Conservation (phyloP, 2,113 vertebrate species). For the Pungitius pungitius region DNA sequence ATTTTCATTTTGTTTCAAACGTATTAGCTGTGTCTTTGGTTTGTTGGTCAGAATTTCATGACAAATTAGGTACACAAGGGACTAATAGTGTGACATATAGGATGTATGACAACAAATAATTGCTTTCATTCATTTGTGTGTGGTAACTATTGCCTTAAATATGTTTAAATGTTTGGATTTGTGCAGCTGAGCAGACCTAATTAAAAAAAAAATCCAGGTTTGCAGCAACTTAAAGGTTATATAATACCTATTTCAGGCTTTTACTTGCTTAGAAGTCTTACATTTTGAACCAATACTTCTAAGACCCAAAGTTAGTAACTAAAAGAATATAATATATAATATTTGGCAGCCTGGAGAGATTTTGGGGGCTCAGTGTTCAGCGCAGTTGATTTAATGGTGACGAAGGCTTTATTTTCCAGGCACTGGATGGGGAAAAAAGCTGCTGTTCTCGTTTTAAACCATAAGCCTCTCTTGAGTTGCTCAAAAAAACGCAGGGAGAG, state of each 20-base stretch:
- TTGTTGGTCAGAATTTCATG: not conserved
- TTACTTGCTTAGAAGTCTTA: conserved; percentile 10
- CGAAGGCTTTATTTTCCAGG: not conserved
- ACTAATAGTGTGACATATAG: not conserved
- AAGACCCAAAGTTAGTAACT: not conserved
- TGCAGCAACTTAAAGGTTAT: conserved; percentile 7
- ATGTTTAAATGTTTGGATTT: conserved; percentile 11
- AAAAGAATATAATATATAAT: not conserved
- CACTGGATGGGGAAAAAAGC: not conserved
- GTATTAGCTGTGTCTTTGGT: not conserved
- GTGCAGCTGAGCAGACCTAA: not conserved
- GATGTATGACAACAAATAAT: conserved; percentile 2
- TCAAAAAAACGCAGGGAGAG: not conserved
- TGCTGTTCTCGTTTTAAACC: not conserved
- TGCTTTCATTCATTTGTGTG: not conserved
- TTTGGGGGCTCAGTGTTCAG: not conserved
- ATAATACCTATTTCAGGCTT: conserved; percentile 22
- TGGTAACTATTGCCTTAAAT: not conserved
- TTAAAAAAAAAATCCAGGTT: not conserved
- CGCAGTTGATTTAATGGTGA: not conserved
- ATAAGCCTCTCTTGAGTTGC: conserved; percentile 7
- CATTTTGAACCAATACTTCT: conserved; percentile 12
- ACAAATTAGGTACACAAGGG: not conserved
- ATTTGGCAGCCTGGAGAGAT: not conserved
- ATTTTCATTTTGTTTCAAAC: not conserved